Evolutionary conservation across 2,888 invertebrate genomes (phyloP).

Genomic region (Byasa hedistus): DNA sequence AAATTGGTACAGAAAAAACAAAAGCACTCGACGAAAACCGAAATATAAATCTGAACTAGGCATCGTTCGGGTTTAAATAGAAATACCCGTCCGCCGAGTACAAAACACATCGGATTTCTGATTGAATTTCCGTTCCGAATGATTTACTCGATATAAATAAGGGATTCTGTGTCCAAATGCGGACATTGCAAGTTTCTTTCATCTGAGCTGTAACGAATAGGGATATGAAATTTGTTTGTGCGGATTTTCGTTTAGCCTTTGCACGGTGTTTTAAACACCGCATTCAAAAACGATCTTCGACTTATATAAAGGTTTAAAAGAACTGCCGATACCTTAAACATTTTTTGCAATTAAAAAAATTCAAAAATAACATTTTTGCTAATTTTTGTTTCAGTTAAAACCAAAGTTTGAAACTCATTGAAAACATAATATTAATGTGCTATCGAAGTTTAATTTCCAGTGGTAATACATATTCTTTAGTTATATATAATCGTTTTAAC

Average conservation of each 20-base stretch:
- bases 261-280: conserved; percentile 31
- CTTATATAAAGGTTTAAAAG: no score
- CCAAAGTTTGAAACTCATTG: no score
- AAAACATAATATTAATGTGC: no score
- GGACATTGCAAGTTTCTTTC: conserved; percentile 43
- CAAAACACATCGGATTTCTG: conserved; percentile 47
- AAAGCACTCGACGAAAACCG: neutral
- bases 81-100: conserved; percentile 27
- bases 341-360: no score
- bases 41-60: conserved; percentile 22
- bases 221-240: conserved; percentile 34
- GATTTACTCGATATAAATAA: conserved; percentile 62
- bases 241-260: conserved; percentile 37
- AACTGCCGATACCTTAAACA: no score
- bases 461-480: no score
- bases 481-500: no score
- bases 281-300: no score
- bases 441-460: no score
- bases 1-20: no score
- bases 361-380: no score
- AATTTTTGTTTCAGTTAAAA: no score
- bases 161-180: conserved; percentile 40
- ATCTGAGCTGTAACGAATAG: conserved; percentile 37
- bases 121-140: conserved; percentile 65
- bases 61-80: conserved; percentile 15